Evolutionary conservation across 53 echinoderm and acorn worm genomes (phyloP), one percentile per base, ranked within the genome.

Genomic region (Hippasteria phrygiana): DNA sequence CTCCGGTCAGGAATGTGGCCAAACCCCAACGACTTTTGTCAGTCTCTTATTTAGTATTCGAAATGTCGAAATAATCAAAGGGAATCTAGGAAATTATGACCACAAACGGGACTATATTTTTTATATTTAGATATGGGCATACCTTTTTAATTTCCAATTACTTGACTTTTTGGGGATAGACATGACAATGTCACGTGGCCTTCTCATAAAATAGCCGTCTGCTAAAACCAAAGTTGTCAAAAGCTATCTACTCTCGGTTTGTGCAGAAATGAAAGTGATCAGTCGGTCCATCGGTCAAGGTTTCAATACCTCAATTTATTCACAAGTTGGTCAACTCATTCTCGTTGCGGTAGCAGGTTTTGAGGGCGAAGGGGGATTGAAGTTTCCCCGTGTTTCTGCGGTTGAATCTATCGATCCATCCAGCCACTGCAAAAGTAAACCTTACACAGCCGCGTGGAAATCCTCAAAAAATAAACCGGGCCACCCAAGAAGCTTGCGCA

Each of bases 401-500:
- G 81, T 43, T 64, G 18, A 20, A 13, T 2, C 75, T 47, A 46
- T 47, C 24, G 16, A 29, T 17, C 53, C 76, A 18, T 29, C 18
- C 48, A 53, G 34, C 37, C 37, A 35, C 4, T 67, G 59, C 46
- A 45, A 45, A 59, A 33, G 32, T 35, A 11, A 67, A 76, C 29
- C 48, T 34, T 4, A 75, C 45, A 46, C 48, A 76, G 12, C n/a
- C 67, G 14, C 32, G 20, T 56, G 18, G 59, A 35, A 26, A 16
- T 16, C 32, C 35, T 22, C 26, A 59, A 59, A 45, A 45, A 11
- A 45, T 59, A 59, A 24, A 59, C 2, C 2, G 65, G 81, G 41
- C 80, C 81, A 81, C 81, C 81, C 81, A 81, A 81, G 81, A 81
- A 62, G 80, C 35, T 43, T 7, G 45, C 27, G 81, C 31, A 65